Conservation (phyloP, 2,797 vertebrate species). For the Scolopax bukidnonensis region DNA sequence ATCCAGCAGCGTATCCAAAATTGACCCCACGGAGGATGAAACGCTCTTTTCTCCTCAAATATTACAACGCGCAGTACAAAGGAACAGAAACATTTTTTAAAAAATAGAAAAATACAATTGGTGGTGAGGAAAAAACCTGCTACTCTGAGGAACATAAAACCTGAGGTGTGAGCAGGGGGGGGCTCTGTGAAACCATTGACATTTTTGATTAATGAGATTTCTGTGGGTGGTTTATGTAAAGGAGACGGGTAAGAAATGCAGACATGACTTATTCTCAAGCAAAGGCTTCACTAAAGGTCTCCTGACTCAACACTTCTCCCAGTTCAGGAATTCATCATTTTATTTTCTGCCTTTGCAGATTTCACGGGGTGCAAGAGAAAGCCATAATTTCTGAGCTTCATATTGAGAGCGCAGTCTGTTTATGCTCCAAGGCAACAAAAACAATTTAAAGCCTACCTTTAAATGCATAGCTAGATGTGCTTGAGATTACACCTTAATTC, state of each 20-base stretch:
- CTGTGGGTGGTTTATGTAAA: slow-evolving; percentile 23
- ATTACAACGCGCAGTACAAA: background rate
- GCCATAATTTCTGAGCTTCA: background rate
- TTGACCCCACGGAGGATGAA: background rate
- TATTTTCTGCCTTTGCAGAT: background rate
- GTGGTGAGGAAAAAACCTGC: background rate
- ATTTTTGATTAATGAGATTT: slow-evolving; percentile 30
- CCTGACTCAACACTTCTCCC: slow-evolving; percentile 49
- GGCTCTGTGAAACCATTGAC: background rate
- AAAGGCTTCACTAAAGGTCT: background rate
- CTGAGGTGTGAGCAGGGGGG: background rate
- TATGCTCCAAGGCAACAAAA: slow-evolving; percentile 8
- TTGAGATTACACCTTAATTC: background rate
- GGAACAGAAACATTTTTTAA: background rate
- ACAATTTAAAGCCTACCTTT: background rate
- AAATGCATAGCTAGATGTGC: background rate
- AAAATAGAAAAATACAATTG: background rate
- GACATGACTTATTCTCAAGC: slow-evolving; percentile 5
- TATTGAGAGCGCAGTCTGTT: background rate
- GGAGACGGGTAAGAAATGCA: background rate
- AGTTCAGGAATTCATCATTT: background rate
- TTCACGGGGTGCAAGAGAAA: background rate
- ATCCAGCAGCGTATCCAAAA: background rate
- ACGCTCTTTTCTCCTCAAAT: background rate
- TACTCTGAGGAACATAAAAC: background rate